Evolutionary conservation across 2,113 vertebrate genomes (phyloP).

Genomic region (Misgurnus anguillicaudatus): DNA sequence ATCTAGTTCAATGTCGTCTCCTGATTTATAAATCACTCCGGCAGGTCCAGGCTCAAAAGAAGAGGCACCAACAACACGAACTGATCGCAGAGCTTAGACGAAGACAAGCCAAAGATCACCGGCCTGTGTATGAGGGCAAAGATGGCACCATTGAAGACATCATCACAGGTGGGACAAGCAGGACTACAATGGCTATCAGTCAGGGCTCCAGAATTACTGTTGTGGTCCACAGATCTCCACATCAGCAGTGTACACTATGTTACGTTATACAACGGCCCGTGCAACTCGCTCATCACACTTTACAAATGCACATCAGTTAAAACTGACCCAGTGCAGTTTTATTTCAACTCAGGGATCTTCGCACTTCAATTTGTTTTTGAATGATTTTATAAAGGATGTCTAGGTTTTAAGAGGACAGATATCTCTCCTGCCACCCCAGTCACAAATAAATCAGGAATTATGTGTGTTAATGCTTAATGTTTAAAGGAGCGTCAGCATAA

Average conservation of each 20-base stretch:
- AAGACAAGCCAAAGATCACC: constrained; percentile 92
- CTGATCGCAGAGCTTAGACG: constrained; percentile 89
- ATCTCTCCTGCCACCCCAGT: constrained; percentile 29
- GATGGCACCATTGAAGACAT: constrained; percentile 97
- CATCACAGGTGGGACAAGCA: constrained; percentile 85
- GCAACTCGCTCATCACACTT: constrained; percentile 41
- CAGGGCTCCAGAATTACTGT: constrained; percentile 65
- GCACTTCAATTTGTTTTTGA: background rate
- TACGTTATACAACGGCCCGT: constrained; percentile 67
- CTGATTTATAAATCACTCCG: background rate
- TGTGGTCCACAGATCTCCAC: constrained; percentile 71
- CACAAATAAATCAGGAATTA: constrained; percentile 21
- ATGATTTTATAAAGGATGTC: background rate
- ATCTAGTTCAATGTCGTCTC: too few species aligned
- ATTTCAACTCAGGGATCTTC: constrained; percentile 39
- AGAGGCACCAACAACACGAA: constrained; percentile 91
- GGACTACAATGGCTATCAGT: constrained; percentile 37
- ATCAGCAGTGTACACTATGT: constrained; percentile 72
- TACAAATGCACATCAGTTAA: constrained; percentile 28
- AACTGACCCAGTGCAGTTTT: constrained; percentile 4
- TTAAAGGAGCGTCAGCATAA: background rate
- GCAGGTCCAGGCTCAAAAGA: constrained; percentile 82
- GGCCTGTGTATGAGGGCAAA: constrained; percentile 95
- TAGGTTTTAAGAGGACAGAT: background rate
- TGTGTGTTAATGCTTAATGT: constrained; percentile 28